Conservation (phyloP, 2,797 vertebrate species). For the Rhadinocentrus ornatus region DNA sequence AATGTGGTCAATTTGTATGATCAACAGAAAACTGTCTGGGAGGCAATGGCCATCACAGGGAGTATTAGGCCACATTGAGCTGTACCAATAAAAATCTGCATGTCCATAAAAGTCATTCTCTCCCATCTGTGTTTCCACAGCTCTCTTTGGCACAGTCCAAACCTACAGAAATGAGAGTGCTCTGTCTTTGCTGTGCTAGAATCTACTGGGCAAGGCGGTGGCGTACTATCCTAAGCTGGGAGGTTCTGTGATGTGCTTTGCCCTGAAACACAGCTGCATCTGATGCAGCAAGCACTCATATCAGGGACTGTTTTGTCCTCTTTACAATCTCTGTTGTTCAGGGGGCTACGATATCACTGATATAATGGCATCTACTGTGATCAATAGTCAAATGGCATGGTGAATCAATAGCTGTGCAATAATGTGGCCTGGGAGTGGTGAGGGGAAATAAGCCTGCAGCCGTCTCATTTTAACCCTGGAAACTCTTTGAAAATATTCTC, state of each 20-base stretch:
- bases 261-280: conserved; percentile 65
- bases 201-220: conserved; percentile 35
- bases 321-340: conserved; percentile 54
- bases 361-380: conserved; percentile 76
- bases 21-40: conserved; percentile 66
- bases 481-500: conserved; percentile 56
- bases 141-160: conserved; percentile 40
- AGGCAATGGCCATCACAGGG: conserved; percentile 56
- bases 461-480: conserved; percentile 44
- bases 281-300: conserved; percentile 63
- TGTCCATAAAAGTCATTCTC: conserved; percentile 45
- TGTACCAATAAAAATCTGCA: conserved; percentile 42
- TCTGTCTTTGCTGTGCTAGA: conserved; percentile 41
- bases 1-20: conserved; percentile 74
- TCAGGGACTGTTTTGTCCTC: conserved; percentile 61
- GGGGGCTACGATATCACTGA: conserved; percentile 74
- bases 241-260: conserved; percentile 14
- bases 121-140: conserved; percentile 26
- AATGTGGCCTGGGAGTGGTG: conserved; percentile 51
- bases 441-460: conserved; percentile 30
- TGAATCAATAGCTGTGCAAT: conserved; percentile 73
- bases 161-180: conserved; percentile 47
- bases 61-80: conserved; percentile 63
- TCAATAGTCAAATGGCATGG: conserved; percentile 78
- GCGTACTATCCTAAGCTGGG: conserved; percentile 28